phyloP scores from a whole-genome alignment of 2,113 vertebrate genomes.

The Rhabdornis inornatus region DNA sequence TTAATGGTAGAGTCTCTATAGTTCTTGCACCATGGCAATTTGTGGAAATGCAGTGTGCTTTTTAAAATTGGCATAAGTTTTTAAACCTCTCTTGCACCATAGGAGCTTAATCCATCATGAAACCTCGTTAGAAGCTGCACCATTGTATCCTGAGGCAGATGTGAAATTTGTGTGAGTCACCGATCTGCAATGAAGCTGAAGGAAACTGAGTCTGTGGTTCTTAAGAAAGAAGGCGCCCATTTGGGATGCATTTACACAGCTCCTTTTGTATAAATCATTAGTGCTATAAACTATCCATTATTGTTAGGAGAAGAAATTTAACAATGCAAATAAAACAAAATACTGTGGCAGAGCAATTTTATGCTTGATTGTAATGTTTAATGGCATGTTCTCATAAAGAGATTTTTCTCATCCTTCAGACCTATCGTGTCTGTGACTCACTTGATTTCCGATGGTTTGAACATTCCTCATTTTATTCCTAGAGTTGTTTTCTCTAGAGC shows the following conservation, averaged over 20 bases:
- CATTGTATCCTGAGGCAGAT: slow-evolving; percentile 35
- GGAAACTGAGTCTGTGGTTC: slow-evolving; percentile 38
- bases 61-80: neutral
- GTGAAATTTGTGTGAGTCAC: slow-evolving; percentile 45
- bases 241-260: slow-evolving; percentile 34
- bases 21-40: neutral
- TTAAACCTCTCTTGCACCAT: neutral
- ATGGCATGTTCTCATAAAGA: slow-evolving; percentile 51
- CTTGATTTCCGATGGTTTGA: slow-evolving; percentile 27
- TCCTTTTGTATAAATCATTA: slow-evolving; percentile 53
- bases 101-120: slow-evolving; percentile 1
- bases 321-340: slow-evolving; percentile 64
- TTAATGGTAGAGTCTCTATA: neutral
- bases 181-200: neutral
- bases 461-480: slow-evolving; percentile 17
- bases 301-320: slow-evolving; percentile 51
- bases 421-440: slow-evolving; percentile 34
- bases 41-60: neutral
- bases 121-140: neutral
- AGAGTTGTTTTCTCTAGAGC: slow-evolving; percentile 43
- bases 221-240: neutral
- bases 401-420: slow-evolving; percentile 49
- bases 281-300: slow-evolving; percentile 40
- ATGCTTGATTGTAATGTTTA: slow-evolving; percentile 61
- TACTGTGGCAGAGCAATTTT: slow-evolving; percentile 49